These are phyloP conservation scores for Volucella zonaria DNA, from an alignment of 2,888 invertebrate genomes.

Conservation along the genomic window DNA sequence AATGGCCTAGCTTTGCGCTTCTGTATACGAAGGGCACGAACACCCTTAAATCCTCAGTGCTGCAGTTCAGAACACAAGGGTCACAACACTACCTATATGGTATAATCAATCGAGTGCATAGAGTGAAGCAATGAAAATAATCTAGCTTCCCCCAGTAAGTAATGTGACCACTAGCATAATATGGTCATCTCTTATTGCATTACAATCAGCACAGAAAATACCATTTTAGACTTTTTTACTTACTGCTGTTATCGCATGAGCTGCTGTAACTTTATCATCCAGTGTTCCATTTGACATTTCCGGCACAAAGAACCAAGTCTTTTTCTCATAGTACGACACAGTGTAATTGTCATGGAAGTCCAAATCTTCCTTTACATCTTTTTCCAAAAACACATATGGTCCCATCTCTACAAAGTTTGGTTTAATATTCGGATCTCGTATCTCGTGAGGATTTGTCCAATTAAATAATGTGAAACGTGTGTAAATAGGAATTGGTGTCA, in stretches of 20 bases:
- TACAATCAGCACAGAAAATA: too few species aligned
- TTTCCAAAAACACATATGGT: conserved; percentile 86
- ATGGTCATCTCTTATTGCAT: too few species aligned
- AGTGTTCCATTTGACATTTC: conserved; percentile 88
- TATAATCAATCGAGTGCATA: too few species aligned
- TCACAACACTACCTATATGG: too few species aligned
- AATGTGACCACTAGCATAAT: too few species aligned
- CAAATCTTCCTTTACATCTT: conserved; percentile 82
- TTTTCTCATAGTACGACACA: conserved; percentile 89
- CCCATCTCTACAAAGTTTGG: conserved; percentile 85
- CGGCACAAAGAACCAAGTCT: conserved; percentile 89
- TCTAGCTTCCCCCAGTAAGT: too few species aligned
- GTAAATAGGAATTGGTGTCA: conserved; percentile 92
- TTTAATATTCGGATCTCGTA: conserved; percentile 83
- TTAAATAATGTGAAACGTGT: conserved; percentile 90
- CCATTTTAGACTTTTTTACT: conserved; percentile 77
- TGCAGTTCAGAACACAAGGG: too few species aligned
- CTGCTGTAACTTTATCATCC: conserved; percentile 86
- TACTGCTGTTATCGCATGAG: conserved; percentile 91
- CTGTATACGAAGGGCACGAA: too few species aligned
- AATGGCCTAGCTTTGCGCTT: too few species aligned
- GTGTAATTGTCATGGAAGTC: conserved; percentile 89
- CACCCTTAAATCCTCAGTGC: too few species aligned
- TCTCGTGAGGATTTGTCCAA: conserved; percentile 89
- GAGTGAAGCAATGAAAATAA: too few species aligned